Percentiles rank a stretch among this genome's conserved stretches.
Evolutionary conservation across 2,113 vertebrate species (phyloP).

Genomic region (Phalacrocorax brasilianus): DNA sequence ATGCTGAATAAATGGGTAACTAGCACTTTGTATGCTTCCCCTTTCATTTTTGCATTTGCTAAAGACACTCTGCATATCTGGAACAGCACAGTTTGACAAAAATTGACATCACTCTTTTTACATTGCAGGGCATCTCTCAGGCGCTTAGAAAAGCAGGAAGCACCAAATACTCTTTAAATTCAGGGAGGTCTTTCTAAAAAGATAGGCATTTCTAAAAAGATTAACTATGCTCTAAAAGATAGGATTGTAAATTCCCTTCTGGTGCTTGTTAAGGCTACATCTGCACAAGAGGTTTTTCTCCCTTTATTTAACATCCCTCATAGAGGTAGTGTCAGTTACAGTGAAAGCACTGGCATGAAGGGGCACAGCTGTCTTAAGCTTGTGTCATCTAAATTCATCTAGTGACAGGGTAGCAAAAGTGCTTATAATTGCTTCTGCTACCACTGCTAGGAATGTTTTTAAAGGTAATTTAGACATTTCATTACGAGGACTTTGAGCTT

Average conservation of each 20-base stretch:
- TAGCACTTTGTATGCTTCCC: neutral
- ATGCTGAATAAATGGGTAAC: neutral
- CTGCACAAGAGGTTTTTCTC: neutral
- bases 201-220: neutral
- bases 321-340: neutral
- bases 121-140: neutral
- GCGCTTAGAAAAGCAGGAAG: neutral
- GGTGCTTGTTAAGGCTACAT: conserved; percentile 2
- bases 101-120: neutral
- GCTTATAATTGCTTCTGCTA: neutral
- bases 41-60: neutral
- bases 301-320: neutral
- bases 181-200: neutral
- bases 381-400: neutral
- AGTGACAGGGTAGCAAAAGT: neutral
- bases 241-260: neutral
- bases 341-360: neutral
- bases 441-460: neutral
- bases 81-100: neutral
- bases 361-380: neutral
- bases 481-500: neutral
- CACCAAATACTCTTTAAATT: neutral
- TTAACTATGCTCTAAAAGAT: neutral
- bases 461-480: neutral
- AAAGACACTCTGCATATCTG: neutral